A percentile compares a stretch with the other conserved stretches of the same genome.
Evolutionary conservation across 2,888 invertebrate genomes (phyloP).

Genomic region (Nymphalis polychloros): DNA sequence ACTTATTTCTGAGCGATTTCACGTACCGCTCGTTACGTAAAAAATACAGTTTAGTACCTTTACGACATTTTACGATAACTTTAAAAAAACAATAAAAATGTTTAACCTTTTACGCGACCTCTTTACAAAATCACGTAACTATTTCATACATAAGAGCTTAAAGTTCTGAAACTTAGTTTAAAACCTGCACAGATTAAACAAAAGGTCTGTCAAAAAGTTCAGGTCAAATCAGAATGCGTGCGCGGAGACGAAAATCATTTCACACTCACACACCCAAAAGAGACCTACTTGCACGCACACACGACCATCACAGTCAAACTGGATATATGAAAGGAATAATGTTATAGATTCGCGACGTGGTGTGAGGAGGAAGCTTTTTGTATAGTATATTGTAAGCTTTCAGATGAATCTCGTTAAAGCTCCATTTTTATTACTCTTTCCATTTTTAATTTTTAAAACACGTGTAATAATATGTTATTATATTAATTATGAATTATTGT

Average conservation of each 20-base stretch:
- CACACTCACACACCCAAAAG: conserved; percentile 42
- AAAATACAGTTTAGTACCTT: neutral
- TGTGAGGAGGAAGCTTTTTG: conserved; percentile 61
- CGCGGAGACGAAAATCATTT: conserved; percentile 39
- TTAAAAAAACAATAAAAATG: neutral
- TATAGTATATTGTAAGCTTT: conserved; percentile 49
- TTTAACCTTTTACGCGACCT: conserved; percentile 1
- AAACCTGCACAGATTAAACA: conserved; percentile 1
- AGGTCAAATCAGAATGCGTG: conserved; percentile 17
- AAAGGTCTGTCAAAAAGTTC: conserved; percentile 15
- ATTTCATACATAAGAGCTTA: neutral
- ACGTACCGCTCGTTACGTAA: neutral
- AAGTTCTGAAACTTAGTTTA: neutral
- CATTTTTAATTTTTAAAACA: neutral
- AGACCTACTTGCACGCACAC: conserved; percentile 37
- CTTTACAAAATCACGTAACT: conserved; percentile 1
- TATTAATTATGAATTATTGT: neutral
- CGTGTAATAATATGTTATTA: neutral
- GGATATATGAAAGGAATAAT: conserved; percentile 73
- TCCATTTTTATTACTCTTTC: neutral
- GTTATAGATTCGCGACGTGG: conserved; percentile 67
- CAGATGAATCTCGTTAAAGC: conserved; percentile 44
- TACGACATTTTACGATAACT: neutral
- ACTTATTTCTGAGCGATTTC: neutral
- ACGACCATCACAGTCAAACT: conserved; percentile 55